Percentiles rank a stretch among this genome's conserved stretches.
Evolutionary conservation across 2,113 vertebrate genomes (phyloP).

Genomic region (Brachypodius melanocephalos): DNA sequence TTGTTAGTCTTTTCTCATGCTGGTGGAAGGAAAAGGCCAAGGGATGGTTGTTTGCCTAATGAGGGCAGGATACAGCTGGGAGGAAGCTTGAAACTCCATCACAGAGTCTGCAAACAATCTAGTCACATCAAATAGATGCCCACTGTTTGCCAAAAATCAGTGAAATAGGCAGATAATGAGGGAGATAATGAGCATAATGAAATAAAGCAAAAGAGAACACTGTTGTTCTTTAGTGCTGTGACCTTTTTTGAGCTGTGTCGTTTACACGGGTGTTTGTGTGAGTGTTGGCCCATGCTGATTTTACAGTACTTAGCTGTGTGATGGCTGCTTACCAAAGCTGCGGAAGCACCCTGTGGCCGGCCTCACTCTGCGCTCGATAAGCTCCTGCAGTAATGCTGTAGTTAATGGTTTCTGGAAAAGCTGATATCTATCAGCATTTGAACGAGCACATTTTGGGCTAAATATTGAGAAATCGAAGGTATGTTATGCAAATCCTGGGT

Average conservation of each 20-base stretch:
- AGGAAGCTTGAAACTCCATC: constrained; percentile 33
- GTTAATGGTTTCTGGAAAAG: constrained; percentile 75
- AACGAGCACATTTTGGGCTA: constrained; percentile 57
- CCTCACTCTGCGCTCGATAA: constrained; percentile 54
- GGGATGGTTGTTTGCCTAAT: constrained; percentile 17
- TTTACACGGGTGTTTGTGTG: neutral
- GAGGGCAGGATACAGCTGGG: constrained; percentile 41
- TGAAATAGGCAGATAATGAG: constrained; percentile 26
- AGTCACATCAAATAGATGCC: constrained; percentile 43
- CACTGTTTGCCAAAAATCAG: constrained; percentile 52
- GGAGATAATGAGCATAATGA: constrained; percentile 4
- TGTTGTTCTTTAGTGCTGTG: neutral
- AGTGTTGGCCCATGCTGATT: neutral
- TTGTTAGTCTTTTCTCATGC: neutral
- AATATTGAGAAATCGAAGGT: constrained; percentile 75
- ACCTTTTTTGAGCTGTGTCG: constrained; percentile 17
- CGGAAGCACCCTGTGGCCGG: constrained; percentile 9
- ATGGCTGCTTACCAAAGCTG: constrained; percentile 29
- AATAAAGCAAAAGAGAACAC: neutral
- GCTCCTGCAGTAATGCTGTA: constrained; percentile 59
- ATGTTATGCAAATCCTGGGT: constrained; percentile 73
- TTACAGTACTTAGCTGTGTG: neutral
- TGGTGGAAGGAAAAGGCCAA: neutral
- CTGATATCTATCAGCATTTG: constrained; percentile 58
- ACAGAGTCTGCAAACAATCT: constrained; percentile 17